phyloP scores from a whole-genome alignment of 23 tunicate genomes.

The Aplidium turbinatum region DNA sequence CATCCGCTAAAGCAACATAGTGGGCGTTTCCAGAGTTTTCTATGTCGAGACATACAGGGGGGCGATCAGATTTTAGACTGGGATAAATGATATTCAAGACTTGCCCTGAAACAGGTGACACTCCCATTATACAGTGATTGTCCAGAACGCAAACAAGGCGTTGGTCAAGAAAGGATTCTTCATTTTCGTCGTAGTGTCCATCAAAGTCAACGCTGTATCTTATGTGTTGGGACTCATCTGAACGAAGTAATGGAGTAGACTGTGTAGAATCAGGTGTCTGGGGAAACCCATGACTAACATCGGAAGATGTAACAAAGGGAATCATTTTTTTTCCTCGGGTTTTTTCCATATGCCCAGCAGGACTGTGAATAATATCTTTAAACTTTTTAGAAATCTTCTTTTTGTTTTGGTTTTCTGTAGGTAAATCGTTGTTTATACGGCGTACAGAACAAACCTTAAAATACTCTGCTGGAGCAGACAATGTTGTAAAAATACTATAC shows the following conservation, averaged over 20 bases:
- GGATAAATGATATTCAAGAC: slow-evolving; percentile 57
- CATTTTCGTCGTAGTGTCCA: not conserved
- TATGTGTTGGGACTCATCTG: not conserved
- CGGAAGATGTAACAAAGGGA: not conserved
- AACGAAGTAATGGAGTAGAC: not conserved
- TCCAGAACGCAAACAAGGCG: slow-evolving; percentile 56
- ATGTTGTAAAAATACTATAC: slow-evolving; percentile 44
- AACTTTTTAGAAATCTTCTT: not conserved
- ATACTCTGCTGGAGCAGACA: slow-evolving; percentile 33
- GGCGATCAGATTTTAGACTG: slow-evolving; percentile 29
- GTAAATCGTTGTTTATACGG: not conserved
- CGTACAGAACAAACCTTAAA: slow-evolving; percentile 39
- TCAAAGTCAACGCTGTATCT: too few species aligned
- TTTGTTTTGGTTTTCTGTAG: too few species aligned
- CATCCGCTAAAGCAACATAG: slow-evolving; percentile 38
- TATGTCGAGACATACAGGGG: slow-evolving; percentile 14
- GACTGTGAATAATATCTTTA: not conserved
- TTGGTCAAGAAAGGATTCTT: slow-evolving; percentile 1
- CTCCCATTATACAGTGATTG: slow-evolving; percentile 46
- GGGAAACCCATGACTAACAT: not conserved
- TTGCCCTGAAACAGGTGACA: slow-evolving; percentile 61
- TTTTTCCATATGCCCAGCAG: too few species aligned
- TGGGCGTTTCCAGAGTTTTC: slow-evolving; percentile 28
- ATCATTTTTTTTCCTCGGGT: not conserved
- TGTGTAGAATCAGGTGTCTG: not conserved